A percentile compares a stretch with the other conserved stretches of the same genome.
Conservation (phyloP, 2,888 invertebrate species). For the Congeria kusceri region DNA sequence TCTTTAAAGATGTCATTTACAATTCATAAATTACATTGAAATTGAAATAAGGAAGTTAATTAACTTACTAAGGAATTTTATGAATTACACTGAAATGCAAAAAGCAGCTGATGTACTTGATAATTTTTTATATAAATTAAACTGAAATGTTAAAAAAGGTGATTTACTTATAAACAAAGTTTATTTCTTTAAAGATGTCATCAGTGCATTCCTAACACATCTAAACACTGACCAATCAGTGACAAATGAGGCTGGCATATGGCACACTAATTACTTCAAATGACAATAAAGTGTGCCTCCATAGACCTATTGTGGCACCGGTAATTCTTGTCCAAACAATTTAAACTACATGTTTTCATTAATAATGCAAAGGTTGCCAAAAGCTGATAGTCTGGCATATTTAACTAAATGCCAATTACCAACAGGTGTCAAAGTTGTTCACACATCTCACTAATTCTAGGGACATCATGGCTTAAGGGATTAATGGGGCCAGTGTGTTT, state of each 20-base stretch:
- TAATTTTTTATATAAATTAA: too few relatives aligned
- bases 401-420: not conserved
- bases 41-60: too few relatives aligned
- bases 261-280: not conserved
- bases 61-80: too few relatives aligned
- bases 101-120: too few relatives aligned
- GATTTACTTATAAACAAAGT: too few relatives aligned
- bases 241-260: not conserved
- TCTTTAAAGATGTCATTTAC: too few relatives aligned
- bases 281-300: not conserved
- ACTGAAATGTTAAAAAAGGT: too few relatives aligned
- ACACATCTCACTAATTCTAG: not conserved
- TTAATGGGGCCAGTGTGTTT: not conserved
- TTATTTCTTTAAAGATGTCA: too few relatives aligned
- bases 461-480: not conserved
- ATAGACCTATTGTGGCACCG: not conserved
- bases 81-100: too few relatives aligned
- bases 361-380: constrained; percentile 6
- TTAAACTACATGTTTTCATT: not conserved
- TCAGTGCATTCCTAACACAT: not conserved
- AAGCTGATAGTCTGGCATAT: not conserved
- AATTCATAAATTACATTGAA: too few relatives aligned
- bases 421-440: constrained; percentile 1
- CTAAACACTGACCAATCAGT: too few relatives aligned
- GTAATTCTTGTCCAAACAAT: not conserved